Base-by-base conservation (phyloP, 2,797 vertebrate species). In the Lemur catta region DNA sequence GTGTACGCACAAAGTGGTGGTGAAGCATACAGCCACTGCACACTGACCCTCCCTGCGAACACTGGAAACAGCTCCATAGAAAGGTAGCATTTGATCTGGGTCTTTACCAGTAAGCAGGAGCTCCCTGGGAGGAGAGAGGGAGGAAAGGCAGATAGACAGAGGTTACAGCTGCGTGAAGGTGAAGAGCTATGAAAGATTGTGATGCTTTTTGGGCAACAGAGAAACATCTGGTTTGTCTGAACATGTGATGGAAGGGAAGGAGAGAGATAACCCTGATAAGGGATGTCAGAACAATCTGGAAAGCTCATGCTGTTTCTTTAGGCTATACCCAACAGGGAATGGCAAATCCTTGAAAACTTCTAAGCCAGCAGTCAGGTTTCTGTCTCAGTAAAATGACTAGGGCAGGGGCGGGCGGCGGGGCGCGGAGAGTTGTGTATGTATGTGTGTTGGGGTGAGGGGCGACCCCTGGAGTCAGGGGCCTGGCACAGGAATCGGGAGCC, bases 341-440 rank as follows among this genome's bases (percentile, higher is more conserved):
- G 30, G 22, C 15, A 75, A 85, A 38, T 85, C 61, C 41, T 14
- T 81, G 30, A 43, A 48, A 57, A 43, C 10, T 93, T 94, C 48
- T 89, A 95, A 96, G 22, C 7, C 50, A 86, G n/a, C 15, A n/a
- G 33, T 75, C 61, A 89, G 59, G 18, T 7, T 80, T 79, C 61
- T 50, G 26, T 57, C 43, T 88, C 48, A 59, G 50, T 67, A 38
- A 84, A 35, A 74, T 33, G 63, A 84, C 8, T 13, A 26, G 63
- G 61, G 26, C 35, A 75, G 57, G 26, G 43, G 7, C 10, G n/a
- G 38, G 38, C 2, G 38, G 38, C 38, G 38, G 38, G 2, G 38
- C n/a, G n/a, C n/a, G n/a, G n/a, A n/a, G n/a, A n/a, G n/a, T 2
- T 7, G 30, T 22, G 72, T 46, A 52, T 12, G 20, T 30, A 30